Evolutionary conservation across 2,797 vertebrate genomes (phyloP).

Genomic region (Miichthys miiuy): DNA sequence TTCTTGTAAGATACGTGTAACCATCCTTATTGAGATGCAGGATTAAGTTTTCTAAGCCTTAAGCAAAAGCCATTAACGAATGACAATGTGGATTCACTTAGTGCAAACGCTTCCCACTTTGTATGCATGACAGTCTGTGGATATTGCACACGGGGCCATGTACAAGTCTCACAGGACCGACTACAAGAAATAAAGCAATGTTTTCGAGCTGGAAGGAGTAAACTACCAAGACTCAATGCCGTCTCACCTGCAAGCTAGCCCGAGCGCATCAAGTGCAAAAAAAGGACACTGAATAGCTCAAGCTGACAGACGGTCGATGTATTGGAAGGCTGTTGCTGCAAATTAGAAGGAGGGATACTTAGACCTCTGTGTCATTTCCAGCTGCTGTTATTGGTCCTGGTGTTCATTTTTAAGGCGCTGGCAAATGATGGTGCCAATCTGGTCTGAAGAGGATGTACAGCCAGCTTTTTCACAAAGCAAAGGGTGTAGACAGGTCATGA

Average conservation of each 20-base stretch:
- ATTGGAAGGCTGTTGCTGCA: constrained; percentile 3
- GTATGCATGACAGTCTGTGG: constrained; percentile 50
- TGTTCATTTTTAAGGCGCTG: constrained; percentile 22
- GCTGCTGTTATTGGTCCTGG: constrained; percentile 24
- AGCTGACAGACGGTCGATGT: constrained; percentile 22
- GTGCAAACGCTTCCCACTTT: constrained; percentile 56
- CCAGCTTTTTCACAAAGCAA: background rate
- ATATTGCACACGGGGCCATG: constrained; percentile 37
- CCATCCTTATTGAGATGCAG: constrained; percentile 45
- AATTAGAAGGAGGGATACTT: constrained; percentile 17
- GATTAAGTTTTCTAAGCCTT: constrained; percentile 49
- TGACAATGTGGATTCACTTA: constrained; percentile 58
- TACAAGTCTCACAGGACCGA: constrained; percentile 35
- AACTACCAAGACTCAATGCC: constrained; percentile 12
- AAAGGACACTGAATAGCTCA: background rate
- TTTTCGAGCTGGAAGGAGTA: constrained; percentile 26
- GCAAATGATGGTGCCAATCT: constrained; percentile 19
- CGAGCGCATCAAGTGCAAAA: constrained; percentile 13
- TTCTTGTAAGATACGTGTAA: constrained; percentile 45
- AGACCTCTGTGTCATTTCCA: constrained; percentile 17
- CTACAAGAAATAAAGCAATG: constrained; percentile 17
- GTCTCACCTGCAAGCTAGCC: constrained; percentile 12
- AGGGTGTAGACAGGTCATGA: background rate
- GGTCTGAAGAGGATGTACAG: background rate
- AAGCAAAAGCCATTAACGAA: constrained; percentile 51